Evolutionary conservation across 2,113 vertebrate genomes (phyloP), one percentile per base, ranked within the genome.

Genomic region (Ptychochromis oligacanthus): DNA sequence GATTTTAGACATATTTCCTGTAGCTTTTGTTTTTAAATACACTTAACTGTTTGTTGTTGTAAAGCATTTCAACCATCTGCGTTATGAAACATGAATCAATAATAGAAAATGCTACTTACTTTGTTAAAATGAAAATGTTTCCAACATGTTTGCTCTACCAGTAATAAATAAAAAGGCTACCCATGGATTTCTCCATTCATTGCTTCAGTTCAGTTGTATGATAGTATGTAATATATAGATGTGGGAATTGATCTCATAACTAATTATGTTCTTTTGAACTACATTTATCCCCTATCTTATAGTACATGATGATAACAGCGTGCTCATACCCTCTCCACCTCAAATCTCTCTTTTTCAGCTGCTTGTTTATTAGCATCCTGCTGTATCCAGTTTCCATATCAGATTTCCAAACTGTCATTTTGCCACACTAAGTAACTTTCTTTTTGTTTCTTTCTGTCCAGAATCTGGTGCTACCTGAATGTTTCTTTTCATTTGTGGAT

Each of bases 401-500:
- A 59, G 57, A 10, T 79, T 55, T 3, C 4, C 24, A 7, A n/a
- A 38, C 31, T 18, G 8, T 67, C 20, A 58, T 17, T 56, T 17
- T 58, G 24, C 6, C 56, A 22, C 20, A 34, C 57, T 79, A 31
- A 84, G 52, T 83, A 8, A 5, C 65, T 78, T 60, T 57, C 10
- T 40, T 24, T 80, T 83, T 52, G 2, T 72, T 49, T 84, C 11
- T 87, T 89, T 12, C 77, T 36, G 56, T 85, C 60, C 62, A 99
- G 98, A 99, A 98, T 92, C 93, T 98, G 70, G 93, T 96, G 62
- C 96, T 99, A 56, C 96, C 97, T 7, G 97, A 98, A 85, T 96
- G 96, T 92, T 99, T 99, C 95, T 98, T 97, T 93, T 97, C 98
- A 24, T 99, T 99, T 92, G 97, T 97, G 83, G 97, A 99, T 86